Percentiles rank a stretch among this genome's conserved stretches.
Conservation (phyloP, 1,140 invertebrate genomes). For the Meloidogyne floridensis region DNA sequence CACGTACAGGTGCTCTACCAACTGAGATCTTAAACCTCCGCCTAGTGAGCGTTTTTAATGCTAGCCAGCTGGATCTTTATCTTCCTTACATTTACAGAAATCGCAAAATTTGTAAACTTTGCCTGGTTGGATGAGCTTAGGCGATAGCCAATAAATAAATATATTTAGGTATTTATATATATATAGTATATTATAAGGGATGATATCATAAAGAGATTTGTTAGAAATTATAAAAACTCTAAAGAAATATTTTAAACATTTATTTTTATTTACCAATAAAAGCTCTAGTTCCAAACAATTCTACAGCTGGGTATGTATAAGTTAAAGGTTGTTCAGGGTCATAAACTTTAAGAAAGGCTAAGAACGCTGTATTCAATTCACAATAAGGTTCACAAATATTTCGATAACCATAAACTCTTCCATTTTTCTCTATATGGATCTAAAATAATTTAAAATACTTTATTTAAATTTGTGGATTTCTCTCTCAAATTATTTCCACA, state of each 20-base stretch:
- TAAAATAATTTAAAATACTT: neutral
- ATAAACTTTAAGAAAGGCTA: constrained; percentile 63
- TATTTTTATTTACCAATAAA: constrained; percentile 56
- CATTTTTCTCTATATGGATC: constrained; percentile 14
- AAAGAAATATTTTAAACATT: neutral
- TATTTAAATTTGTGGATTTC: neutral
- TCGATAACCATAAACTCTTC: constrained; percentile 45
- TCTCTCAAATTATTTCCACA: constrained; percentile 13
- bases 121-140: too few relatives aligned
- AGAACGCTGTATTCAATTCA: constrained; percentile 63
- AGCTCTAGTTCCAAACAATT: constrained; percentile 60
- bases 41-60: too few relatives aligned
- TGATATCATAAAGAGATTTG: neutral
- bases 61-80: too few relatives aligned
- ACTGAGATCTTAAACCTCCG: too few relatives aligned
- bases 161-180: too few relatives aligned
- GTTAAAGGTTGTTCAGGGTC: constrained; percentile 56
- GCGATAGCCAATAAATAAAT: too few relatives aligned
- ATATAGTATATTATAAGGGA: too few relatives aligned
- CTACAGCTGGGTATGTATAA: constrained; percentile 61
- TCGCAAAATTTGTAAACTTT: too few relatives aligned
- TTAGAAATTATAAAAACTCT: neutral
- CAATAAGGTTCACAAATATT: constrained; percentile 64
- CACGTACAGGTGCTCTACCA: too few relatives aligned
- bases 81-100: too few relatives aligned